Conservation (phyloP, 2,888 invertebrate genomes). For the Autographa pulchrina region DNA sequence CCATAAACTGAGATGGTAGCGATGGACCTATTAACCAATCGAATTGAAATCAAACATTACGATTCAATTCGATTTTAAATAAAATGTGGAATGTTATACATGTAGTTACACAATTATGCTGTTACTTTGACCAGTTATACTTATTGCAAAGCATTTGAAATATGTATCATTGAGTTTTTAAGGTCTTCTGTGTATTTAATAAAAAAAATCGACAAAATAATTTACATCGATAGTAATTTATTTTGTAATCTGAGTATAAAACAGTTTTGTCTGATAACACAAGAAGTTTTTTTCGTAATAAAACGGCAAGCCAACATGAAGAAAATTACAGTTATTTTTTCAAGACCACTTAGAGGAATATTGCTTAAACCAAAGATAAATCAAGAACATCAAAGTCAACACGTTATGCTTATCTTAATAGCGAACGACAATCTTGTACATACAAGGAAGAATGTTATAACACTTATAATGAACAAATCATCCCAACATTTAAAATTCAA, state of each 20-base stretch:
- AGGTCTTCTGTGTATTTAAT: background rate
- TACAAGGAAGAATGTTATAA: conserved; percentile 50
- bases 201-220: background rate
- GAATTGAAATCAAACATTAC: conserved; percentile 1
- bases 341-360: conserved; percentile 40
- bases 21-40: background rate
- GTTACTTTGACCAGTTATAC: conserved; percentile 1
- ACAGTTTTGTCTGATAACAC: background rate
- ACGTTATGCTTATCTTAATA: conserved; percentile 48
- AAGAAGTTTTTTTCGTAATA: background rate
- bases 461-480: conserved; percentile 42
- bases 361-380: conserved; percentile 26
- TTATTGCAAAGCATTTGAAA: background rate
- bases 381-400: conserved; percentile 42
- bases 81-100: conserved; percentile 3
- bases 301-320: background rate
- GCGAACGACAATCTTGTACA: conserved; percentile 36
- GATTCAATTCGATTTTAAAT: background rate
- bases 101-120: background rate
- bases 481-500: conserved; percentile 54
- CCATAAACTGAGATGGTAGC: background rate
- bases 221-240: background rate
- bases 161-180: background rate
- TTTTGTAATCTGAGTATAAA: background rate
- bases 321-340: conserved; percentile 31